phyloP scores from a whole-genome alignment of 92 coral and sea anemone genomes.

The Virgularia gustaviana region DNA sequence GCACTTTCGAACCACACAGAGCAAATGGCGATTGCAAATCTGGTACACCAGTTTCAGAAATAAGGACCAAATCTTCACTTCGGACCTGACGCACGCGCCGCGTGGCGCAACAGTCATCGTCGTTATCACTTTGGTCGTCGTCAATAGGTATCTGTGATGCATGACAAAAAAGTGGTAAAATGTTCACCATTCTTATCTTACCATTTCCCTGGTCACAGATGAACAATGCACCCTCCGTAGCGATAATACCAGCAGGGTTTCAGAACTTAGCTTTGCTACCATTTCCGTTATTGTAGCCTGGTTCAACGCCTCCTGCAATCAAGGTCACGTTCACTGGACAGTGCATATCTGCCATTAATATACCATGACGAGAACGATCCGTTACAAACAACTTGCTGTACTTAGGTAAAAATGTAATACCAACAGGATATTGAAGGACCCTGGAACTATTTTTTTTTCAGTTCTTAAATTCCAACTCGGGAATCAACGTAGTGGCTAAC shows the following conservation, averaged over 20 bases:
- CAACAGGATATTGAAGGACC: constrained; percentile 37
- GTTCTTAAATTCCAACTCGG: constrained; percentile 50
- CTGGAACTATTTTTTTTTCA: constrained; percentile 41
- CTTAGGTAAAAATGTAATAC: constrained; percentile 47
- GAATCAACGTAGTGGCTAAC: constrained; percentile 40
- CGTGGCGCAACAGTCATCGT: constrained; percentile 45
- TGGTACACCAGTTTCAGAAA: constrained; percentile 35
- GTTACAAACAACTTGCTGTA: constrained; percentile 54
- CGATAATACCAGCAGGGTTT: constrained; percentile 48
- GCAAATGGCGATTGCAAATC: constrained; percentile 39
- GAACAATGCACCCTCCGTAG: constrained; percentile 21
- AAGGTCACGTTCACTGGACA: constrained; percentile 54
- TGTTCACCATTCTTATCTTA: constrained; percentile 37
- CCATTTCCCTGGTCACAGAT: constrained; percentile 55
- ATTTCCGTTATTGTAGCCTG: constrained; percentile 46
- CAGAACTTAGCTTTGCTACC: constrained; percentile 51
- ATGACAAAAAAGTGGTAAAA: constrained; percentile 39
- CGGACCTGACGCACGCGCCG: constrained; percentile 39
- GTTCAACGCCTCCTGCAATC: constrained; percentile 54
- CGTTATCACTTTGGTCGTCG: constrained; percentile 31
- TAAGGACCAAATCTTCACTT: constrained; percentile 42
- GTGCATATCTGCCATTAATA: constrained; percentile 54
- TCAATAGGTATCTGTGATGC: constrained; percentile 35
- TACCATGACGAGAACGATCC: constrained; percentile 42
- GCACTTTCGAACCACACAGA: constrained; percentile 31